A percentile compares a stretch with the other conserved stretches of the same genome.
Evolutionary conservation across 2,888 invertebrate genomes (phyloP).

Genomic region (Euplexia lucipara): DNA sequence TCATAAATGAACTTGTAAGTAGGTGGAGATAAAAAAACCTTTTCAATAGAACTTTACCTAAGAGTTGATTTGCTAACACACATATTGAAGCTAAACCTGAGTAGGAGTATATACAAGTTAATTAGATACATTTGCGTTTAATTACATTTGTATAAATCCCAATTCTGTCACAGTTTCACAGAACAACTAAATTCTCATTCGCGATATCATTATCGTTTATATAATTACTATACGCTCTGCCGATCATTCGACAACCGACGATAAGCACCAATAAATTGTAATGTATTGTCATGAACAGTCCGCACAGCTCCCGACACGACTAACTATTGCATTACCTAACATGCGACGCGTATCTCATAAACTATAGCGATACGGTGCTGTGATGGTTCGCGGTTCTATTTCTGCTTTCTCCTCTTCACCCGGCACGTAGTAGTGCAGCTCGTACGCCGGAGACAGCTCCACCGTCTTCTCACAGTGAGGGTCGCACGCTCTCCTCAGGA

Average conservation of each 20-base stretch:
- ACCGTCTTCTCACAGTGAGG: conserved; percentile 79
- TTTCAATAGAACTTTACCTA: conserved; percentile 16
- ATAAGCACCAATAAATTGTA: conserved; percentile 34
- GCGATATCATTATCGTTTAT: conserved; percentile 31
- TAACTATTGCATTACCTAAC: conserved; percentile 36
- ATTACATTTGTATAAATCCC: conserved; percentile 22
- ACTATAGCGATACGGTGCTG: conserved; percentile 66
- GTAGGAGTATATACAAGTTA: conserved; percentile 5
- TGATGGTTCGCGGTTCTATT: conserved; percentile 65
- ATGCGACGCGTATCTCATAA: conserved; percentile 66
- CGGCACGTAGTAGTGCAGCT: conserved; percentile 86
- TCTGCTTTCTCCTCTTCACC: conserved; percentile 83
- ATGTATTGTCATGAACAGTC: conserved; percentile 35
- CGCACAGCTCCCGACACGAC: conserved; percentile 19
- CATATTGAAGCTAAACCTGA: not conserved
- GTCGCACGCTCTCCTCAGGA: conserved; percentile 66
- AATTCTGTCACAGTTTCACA: conserved; percentile 23
- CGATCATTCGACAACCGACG: conserved; percentile 32
- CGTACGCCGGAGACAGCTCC: conserved; percentile 84
- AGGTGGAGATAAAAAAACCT: conserved; percentile 16
- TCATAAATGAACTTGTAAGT: too few species aligned
- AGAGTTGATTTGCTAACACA: conserved; percentile 9
- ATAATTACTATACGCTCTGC: conserved; percentile 42
- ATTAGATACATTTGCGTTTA: conserved; percentile 10
- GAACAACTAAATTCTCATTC: conserved; percentile 24